These are phyloP conservation scores for Brachionus koreanus DNA, from an alignment of 1,140 invertebrate species.

Conservation along the genomic window DNA sequence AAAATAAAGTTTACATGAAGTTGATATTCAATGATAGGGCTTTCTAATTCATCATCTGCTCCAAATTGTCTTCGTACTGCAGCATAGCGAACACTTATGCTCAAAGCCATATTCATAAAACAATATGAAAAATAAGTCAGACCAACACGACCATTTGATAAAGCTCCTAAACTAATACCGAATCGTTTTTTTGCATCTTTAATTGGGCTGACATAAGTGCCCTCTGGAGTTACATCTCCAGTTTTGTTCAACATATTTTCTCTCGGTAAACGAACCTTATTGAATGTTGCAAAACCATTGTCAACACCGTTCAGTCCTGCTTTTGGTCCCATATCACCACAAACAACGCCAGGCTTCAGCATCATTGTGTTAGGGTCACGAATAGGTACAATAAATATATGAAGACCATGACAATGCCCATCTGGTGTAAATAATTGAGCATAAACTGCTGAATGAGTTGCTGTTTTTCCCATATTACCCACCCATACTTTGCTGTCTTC, in stretches of 20 bases:
- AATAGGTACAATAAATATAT: too few relatives aligned
- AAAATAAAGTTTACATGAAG: not conserved
- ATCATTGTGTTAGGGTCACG: too few relatives aligned
- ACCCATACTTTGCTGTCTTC: too few relatives aligned
- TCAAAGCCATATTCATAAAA: conserved; percentile 69
- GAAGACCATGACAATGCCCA: too few relatives aligned
- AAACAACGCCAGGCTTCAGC: too few relatives aligned
- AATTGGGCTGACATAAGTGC: conserved; percentile 69
- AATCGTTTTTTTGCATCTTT: conserved; percentile 57
- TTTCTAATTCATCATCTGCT: conserved; percentile 60
- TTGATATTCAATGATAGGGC: conserved; percentile 41
- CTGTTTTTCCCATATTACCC: too few relatives aligned
- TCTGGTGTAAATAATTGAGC: too few relatives aligned
- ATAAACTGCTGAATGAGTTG: too few relatives aligned
- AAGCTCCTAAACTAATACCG: conserved; percentile 66
- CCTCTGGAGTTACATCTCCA: too few relatives aligned
- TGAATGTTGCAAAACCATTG: too few relatives aligned
- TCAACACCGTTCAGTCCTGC: too few relatives aligned
- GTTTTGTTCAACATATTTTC: conserved; percentile 71
- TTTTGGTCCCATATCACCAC: too few relatives aligned
- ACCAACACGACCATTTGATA: conserved; percentile 75
- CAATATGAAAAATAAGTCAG: conserved; percentile 67
- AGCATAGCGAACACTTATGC: conserved; percentile 83
- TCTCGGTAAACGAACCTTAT: conserved; percentile 76
- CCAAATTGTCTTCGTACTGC: conserved; percentile 84